Evolutionary conservation across 2,888 invertebrate species (phyloP).

Genomic region (Leptopterna dolabrata): DNA sequence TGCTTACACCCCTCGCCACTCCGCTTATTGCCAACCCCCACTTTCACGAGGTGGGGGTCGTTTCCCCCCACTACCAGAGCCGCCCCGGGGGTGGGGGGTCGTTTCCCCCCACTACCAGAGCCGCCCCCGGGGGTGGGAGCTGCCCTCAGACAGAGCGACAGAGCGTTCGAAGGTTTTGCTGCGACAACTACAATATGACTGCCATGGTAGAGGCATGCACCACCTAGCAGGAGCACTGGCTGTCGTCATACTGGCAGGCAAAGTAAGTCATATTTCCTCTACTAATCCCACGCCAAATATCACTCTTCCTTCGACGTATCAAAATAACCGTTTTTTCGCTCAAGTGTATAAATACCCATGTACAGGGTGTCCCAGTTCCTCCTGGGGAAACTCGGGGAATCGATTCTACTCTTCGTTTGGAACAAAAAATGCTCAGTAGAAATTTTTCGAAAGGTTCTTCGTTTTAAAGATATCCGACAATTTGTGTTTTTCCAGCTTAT

Average conservation of each 20-base stretch:
- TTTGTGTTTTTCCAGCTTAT: too few species aligned
- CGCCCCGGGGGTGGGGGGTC: neutral
- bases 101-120: neutral
- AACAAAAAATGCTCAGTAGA: too few species aligned
- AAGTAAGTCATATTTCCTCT: conserved; percentile 57
- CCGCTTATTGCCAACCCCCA: neutral
- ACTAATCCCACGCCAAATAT: too few species aligned
- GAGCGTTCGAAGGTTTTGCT: conserved; percentile 49
- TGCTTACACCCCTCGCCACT: neutral
- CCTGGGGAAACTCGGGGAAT: too few species aligned
- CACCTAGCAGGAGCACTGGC: conserved; percentile 62
- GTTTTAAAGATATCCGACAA: too few species aligned
- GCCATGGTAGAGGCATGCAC: conserved; percentile 60
- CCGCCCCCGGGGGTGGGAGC: conserved; percentile 41
- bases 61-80: neutral
- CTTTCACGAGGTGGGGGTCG: neutral
- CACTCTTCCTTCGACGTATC: too few species aligned
- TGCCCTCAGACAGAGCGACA: neutral
- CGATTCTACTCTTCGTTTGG: too few species aligned
- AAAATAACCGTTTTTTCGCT: too few species aligned
- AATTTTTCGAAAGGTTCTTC: too few species aligned
- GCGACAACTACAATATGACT: conserved; percentile 55
- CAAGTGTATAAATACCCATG: too few species aligned
- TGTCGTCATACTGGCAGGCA: conserved; percentile 62
- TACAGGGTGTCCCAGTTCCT: too few species aligned